These are phyloP conservation scores for Samia ricini DNA, from an alignment of 1,140 invertebrate genomes.

Conservation along the genomic window DNA sequence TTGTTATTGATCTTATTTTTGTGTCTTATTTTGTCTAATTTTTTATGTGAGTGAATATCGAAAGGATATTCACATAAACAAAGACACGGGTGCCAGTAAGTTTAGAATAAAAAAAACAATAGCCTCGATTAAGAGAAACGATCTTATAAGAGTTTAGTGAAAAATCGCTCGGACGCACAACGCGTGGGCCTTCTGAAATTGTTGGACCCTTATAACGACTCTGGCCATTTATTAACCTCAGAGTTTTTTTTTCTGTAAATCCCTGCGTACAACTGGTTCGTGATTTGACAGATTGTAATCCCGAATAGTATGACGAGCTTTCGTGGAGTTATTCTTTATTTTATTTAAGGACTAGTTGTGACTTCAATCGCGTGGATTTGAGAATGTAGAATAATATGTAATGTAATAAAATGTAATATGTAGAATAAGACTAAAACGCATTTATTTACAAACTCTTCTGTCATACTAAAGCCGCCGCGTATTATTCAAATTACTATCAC, in stretches of 20 bases:
- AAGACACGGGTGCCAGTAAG: too few relatives aligned
- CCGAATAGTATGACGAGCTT: constrained; percentile 1
- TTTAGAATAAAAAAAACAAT: background rate
- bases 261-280: constrained; percentile 8
- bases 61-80: too few relatives aligned
- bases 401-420: too few relatives aligned
- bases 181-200: constrained; percentile 11
- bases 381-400: too few relatives aligned
- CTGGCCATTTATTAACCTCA: constrained; percentile 18
- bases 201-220: constrained; percentile 28
- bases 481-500: too few relatives aligned
- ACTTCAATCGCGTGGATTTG: too few relatives aligned
- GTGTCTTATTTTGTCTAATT: too few relatives aligned
- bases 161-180: background rate
- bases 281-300: constrained; percentile 7
- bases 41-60: too few relatives aligned
- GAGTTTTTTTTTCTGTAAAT: constrained; percentile 19
- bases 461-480: too few relatives aligned
- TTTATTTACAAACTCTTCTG: too few relatives aligned
- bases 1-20: too few relatives aligned
- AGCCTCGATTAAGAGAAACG: background rate
- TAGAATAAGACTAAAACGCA: too few relatives aligned
- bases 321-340: background rate
- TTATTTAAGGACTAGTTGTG: background rate
- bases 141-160: background rate